These are phyloP conservation scores for Cheilosia scutellata DNA, from an alignment of 2,888 invertebrate species.

Conservation along the genomic window DNA sequence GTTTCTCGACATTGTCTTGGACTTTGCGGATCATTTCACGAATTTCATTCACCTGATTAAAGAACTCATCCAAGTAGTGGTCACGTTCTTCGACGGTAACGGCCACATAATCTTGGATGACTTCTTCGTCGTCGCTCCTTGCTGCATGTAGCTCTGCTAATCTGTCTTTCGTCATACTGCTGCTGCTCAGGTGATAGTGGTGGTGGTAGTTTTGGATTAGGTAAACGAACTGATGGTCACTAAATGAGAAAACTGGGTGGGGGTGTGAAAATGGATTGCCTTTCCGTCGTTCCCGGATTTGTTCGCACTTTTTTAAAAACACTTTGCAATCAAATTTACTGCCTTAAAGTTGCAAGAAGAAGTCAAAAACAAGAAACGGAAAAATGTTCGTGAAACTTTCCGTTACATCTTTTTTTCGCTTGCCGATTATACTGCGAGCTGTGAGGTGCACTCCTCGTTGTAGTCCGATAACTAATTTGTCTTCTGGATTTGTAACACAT, in stretches of 20 bases:
- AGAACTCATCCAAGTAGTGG: conserved; percentile 99
- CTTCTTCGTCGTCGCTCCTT: conserved; percentile 99
- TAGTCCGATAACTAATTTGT: conserved; percentile 37
- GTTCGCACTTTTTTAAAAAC: conserved; percentile 41
- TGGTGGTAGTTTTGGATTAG: conserved; percentile 37
- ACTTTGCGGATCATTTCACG: conserved; percentile 99
- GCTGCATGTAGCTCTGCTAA: conserved; percentile 98
- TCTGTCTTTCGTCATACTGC: conserved; percentile 96
- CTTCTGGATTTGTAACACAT: too few species aligned
- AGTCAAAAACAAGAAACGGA: conserved; percentile 11
- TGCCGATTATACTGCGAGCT: conserved; percentile 60
- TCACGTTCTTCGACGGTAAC: conserved; percentile 96
- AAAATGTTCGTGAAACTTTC: conserved; percentile 66
- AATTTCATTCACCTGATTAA: conserved; percentile 99
- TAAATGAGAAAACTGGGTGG: conserved; percentile 42
- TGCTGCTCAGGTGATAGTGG: conserved; percentile 53
- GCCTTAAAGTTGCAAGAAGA: conserved; percentile 5
- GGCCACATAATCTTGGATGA: conserved; percentile 96
- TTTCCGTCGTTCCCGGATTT: conserved; percentile 52
- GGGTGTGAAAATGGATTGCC: conserved; percentile 47
- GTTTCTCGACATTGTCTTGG: conserved; percentile 99
- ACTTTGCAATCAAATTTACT: conserved; percentile 51
- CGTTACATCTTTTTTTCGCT: conserved; percentile 48
- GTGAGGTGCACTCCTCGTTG: conserved; percentile 60
- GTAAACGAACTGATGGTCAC: conserved; percentile 29